Evolutionary conservation across 2,888 invertebrate genomes (phyloP).

Genomic region (Thecocarcelia acutangulata): DNA sequence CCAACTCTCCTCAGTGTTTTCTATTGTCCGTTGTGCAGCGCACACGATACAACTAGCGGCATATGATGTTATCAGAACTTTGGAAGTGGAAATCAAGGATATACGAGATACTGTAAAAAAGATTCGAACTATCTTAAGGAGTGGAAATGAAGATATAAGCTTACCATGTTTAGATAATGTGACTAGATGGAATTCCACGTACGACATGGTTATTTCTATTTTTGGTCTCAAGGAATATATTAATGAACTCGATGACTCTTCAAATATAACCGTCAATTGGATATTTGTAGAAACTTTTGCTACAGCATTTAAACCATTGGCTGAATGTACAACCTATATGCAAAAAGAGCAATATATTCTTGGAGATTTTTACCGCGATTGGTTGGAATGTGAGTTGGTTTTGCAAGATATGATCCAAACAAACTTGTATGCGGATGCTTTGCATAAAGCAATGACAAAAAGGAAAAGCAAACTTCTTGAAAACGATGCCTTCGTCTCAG

Average conservation of each 20-base stretch:
- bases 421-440: not conserved
- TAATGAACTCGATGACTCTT: not conserved
- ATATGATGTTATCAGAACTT: not conserved
- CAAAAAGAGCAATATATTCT: not conserved
- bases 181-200: not conserved
- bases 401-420: not conserved
- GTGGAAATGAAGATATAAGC: not conserved
- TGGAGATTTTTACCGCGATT: conserved; percentile 1
- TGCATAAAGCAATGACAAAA: not conserved
- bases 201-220: not conserved
- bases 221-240: not conserved
- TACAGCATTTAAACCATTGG: conserved; percentile 4
- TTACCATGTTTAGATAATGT: not conserved
- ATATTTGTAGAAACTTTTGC: not conserved
- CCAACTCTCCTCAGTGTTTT: too few species aligned
- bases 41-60: not conserved
- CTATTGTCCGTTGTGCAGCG: too few species aligned
- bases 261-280: not conserved
- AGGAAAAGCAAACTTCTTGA: not conserved
- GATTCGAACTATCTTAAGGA: not conserved
- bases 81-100: not conserved
- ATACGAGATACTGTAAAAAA: not conserved
- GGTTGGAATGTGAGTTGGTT: not conserved
- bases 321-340: not conserved
- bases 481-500: not conserved